phyloP scores from a whole-genome alignment of 2,113 vertebrate genomes.

The Syrmaticus mikado region DNA sequence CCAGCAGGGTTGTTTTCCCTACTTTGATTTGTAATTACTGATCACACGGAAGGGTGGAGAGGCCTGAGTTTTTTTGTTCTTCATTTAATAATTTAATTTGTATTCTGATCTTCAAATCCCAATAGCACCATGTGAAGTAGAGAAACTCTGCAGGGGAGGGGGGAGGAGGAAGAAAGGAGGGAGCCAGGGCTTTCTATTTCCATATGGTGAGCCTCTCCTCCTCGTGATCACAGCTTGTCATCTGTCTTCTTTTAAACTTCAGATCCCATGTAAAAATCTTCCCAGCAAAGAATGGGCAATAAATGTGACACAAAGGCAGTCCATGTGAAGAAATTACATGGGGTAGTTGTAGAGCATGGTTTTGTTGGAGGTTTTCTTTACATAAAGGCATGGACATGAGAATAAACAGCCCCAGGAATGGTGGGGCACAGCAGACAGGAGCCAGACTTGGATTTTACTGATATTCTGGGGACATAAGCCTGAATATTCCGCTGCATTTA shows the following conservation, averaged over 20 bases:
- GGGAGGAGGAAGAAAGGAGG: slow-evolving; percentile 54
- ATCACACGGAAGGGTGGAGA: slow-evolving; percentile 43
- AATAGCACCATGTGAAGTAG: slow-evolving; percentile 60
- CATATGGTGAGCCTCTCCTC: slow-evolving; percentile 69
- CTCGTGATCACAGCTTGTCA: slow-evolving; percentile 66
- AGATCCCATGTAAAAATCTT: slow-evolving; percentile 69
- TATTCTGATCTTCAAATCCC: slow-evolving; percentile 72
- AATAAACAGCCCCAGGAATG: neutral
- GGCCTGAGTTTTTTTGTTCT: neutral
- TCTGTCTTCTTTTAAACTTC: slow-evolving; percentile 75
- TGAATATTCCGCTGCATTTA: neutral
- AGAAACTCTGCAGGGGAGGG: slow-evolving; percentile 64
- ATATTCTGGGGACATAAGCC: neutral
- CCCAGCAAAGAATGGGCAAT: slow-evolving; percentile 60
- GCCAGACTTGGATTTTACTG: neutral
- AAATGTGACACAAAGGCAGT: slow-evolving; percentile 61
- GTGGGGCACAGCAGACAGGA: neutral
- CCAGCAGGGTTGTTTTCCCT: slow-evolving; percentile 16
- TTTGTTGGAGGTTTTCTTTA: slow-evolving; percentile 1
- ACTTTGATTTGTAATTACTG: slow-evolving; percentile 55
- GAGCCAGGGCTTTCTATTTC: slow-evolving; percentile 68
- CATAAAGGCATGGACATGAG: rapidly evolving
- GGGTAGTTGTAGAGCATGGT: neutral
- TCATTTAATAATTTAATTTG: slow-evolving; percentile 69
- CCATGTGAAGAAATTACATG: slow-evolving; percentile 18